These are phyloP conservation scores for Drosophila ercepeae DNA, from an alignment of 1,140 invertebrate genomes.

Conservation along the genomic window DNA sequence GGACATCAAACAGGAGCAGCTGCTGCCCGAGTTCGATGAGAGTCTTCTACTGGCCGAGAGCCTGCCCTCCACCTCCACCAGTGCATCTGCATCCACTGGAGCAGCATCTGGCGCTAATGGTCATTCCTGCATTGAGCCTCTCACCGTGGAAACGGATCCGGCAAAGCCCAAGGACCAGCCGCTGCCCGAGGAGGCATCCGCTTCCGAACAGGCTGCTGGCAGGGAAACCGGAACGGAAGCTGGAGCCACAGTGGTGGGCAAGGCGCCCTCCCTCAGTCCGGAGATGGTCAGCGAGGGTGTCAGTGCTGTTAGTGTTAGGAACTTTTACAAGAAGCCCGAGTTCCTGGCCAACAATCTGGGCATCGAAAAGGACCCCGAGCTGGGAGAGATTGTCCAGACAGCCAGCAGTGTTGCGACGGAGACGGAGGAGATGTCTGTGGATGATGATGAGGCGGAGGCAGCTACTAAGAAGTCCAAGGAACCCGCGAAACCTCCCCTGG, in stretches of 20 bases:
- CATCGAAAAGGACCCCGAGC: constrained; percentile 82
- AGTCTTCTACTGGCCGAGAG: constrained; percentile 19
- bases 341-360: constrained; percentile 83
- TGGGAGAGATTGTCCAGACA: constrained; percentile 82
- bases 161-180: constrained; percentile 11
- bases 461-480: neutral
- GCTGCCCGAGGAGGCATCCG: neutral
- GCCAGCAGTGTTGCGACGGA: constrained; percentile 33
- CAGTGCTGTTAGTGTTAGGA: constrained; percentile 76
- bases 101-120: constrained; percentile 37
- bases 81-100: neutral
- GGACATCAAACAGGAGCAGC: constrained; percentile 72
- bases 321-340: constrained; percentile 82
- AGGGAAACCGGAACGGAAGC: neutral
- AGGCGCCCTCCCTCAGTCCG: constrained; percentile 72
- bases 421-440: neutral
- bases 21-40: constrained; percentile 59
- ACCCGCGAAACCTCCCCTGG: too few species aligned
- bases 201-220: neutral
- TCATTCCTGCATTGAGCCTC: constrained; percentile 47
- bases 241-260: constrained; percentile 21
- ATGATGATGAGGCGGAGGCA: neutral
- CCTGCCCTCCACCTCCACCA: constrained; percentile 28
- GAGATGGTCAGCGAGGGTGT: constrained; percentile 80
- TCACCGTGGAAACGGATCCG: constrained; percentile 57